Evolutionary conservation across 2,113 vertebrate species (phyloP).

Genomic region (Poecile atricapillus): DNA sequence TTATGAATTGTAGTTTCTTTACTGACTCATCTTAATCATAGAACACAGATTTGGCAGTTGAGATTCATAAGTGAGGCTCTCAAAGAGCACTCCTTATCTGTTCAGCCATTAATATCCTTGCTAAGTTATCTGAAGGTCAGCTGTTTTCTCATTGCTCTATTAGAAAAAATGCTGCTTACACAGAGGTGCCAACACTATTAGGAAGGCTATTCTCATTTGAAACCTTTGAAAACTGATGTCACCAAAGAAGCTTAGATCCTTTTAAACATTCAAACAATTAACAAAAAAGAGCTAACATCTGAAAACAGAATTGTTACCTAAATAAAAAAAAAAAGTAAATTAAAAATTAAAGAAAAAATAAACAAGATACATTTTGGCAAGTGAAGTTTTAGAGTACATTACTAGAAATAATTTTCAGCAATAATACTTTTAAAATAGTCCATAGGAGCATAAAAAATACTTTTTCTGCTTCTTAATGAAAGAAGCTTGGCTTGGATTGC

Average conservation of each 20-base stretch:
- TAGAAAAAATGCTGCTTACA: not conserved
- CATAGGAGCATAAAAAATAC: not conserved
- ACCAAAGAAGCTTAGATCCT: not conserved
- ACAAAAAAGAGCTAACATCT: not conserved
- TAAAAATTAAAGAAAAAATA: not conserved
- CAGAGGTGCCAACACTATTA: not conserved
- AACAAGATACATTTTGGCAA: not conserved
- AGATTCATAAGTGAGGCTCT: not conserved
- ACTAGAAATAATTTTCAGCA: not conserved
- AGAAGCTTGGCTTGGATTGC: not conserved
- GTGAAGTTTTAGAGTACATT: not conserved
- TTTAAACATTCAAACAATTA: not conserved
- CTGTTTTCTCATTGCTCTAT: not conserved
- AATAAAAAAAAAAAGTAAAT: not conserved
- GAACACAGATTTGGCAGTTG: not conserved
- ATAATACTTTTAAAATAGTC: not conserved
- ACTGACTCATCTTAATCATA: not conserved
- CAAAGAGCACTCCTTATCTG: not conserved
- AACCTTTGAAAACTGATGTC: not conserved
- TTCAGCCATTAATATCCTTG: not conserved
- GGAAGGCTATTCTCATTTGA: not conserved
- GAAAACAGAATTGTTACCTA: not conserved
- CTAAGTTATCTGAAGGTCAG: not conserved
- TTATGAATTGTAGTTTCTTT: not conserved
- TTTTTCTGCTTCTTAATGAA: not conserved